Evolutionary conservation across 2,113 vertebrate species (phyloP).

Genomic region (Alosa alosa): DNA sequence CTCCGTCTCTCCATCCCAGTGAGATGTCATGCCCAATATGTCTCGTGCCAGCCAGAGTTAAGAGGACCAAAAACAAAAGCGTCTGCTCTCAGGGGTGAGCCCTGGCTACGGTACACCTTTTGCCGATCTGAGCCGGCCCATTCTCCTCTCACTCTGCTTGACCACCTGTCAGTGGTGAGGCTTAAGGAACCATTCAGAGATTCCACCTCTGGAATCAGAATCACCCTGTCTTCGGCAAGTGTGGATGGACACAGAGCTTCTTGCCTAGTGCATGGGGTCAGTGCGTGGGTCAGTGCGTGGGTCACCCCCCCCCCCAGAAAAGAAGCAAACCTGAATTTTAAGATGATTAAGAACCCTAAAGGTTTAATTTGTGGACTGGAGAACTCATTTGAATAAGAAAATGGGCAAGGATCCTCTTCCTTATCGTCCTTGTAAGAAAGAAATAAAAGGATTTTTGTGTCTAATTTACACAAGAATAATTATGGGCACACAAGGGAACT

Average conservation of each 20-base stretch:
- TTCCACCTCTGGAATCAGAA: background rate
- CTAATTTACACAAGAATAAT: conserved; percentile 15
- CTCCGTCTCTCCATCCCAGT: conserved; percentile 16
- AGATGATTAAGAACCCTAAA: background rate
- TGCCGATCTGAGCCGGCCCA: conserved; percentile 40
- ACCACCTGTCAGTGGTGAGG: background rate
- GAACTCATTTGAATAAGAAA: conserved; percentile 7
- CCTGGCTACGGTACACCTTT: conserved; percentile 48
- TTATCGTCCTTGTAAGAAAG: background rate
- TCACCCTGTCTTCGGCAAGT: background rate
- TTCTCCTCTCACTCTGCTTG: conserved; percentile 43
- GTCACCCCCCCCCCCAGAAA: background rate
- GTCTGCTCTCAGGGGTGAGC: conserved; percentile 20
- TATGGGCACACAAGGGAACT: conserved; percentile 44
- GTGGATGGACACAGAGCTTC: background rate
- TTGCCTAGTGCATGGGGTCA: background rate
- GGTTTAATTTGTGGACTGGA: conserved; percentile 14
- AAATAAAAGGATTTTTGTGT: conserved; percentile 9
- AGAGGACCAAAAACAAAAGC: conserved; percentile 22
- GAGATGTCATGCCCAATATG: background rate
- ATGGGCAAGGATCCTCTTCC: background rate
- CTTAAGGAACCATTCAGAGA: background rate
- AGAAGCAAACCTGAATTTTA: background rate
- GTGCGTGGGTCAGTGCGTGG: background rate
- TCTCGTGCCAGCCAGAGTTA: conserved; percentile 21